Evolutionary conservation across 2,888 invertebrate genomes (phyloP).

Genomic region (Diaperis boleti): DNA sequence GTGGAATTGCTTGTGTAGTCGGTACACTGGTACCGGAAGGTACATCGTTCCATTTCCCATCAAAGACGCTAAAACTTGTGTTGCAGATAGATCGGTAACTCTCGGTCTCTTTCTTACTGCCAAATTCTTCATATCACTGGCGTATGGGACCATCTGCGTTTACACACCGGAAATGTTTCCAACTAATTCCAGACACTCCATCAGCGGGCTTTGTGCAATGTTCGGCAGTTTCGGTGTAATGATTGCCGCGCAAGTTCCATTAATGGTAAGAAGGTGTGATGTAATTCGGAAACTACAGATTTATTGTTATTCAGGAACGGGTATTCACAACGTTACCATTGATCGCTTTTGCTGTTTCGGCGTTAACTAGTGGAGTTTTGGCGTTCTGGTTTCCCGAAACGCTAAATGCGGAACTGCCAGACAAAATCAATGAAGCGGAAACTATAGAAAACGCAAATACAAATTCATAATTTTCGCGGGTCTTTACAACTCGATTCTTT

Average conservation of each 20-base stretch:
- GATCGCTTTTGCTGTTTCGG: constrained; percentile 71
- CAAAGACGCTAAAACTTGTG: no score
- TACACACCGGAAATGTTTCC: constrained; percentile 78
- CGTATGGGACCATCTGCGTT: constrained; percentile 50
- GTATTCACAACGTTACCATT: constrained; percentile 70
- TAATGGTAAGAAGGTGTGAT: constrained; percentile 67
- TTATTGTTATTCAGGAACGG: constrained; percentile 63
- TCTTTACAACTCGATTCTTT: no score
- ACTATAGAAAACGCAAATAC: constrained; percentile 15
- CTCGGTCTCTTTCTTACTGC: constrained; percentile 46
- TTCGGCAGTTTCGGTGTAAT: constrained; percentile 80
- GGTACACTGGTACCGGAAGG: neutral
- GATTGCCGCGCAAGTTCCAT: constrained; percentile 77
- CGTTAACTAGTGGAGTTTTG: constrained; percentile 70
- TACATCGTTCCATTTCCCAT: neutral
- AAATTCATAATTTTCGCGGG: no score
- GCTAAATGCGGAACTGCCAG: constrained; percentile 71
- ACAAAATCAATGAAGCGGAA: constrained; percentile 72
- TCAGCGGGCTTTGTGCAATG: constrained; percentile 77
- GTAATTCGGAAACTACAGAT: neutral
- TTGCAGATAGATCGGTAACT: constrained; percentile 5
- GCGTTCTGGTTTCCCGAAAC: constrained; percentile 76
- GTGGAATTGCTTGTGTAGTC: constrained; percentile 70
- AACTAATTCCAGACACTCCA: constrained; percentile 74
- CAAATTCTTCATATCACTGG: constrained; percentile 51